These are phyloP conservation scores for Pyrgilauda ruficollis DNA, from an alignment of 2,113 vertebrate species.

Conservation along the genomic window DNA sequence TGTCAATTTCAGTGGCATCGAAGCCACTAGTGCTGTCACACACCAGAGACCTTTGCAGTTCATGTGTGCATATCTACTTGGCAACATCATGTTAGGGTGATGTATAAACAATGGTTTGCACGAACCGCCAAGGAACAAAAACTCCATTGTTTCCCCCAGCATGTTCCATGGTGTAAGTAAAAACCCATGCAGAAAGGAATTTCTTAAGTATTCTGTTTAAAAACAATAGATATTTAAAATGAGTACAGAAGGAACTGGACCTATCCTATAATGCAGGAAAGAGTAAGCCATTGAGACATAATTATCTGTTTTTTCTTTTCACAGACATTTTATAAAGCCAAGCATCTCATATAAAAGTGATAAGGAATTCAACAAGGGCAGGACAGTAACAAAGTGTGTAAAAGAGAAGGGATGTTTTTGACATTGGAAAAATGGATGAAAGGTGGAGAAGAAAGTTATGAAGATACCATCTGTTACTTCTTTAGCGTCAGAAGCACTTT, in stretches of 20 bases:
- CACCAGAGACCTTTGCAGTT: neutral
- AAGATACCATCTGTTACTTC: neutral
- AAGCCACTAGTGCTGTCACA: neutral
- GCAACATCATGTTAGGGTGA: neutral
- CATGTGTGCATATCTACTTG: neutral
- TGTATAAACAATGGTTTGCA: neutral
- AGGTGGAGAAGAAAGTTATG: neutral
- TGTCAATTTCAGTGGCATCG: neutral
- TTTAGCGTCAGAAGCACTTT: neutral
- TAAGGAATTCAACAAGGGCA: neutral
- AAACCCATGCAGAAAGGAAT: neutral
- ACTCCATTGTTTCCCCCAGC: fast-evolving
- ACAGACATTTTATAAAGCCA: neutral
- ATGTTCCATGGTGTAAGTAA: neutral
- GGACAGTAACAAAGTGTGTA: neutral
- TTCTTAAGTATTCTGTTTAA: fast-evolving
- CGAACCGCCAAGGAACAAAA: neutral
- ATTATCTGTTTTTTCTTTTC: neutral
- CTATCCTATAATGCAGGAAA: neutral
- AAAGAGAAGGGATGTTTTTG: neutral
- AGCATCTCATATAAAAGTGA: neutral
- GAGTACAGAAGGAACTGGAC: neutral
- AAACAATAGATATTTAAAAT: neutral
- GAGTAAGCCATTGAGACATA: neutral
- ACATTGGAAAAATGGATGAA: neutral